These are phyloP conservation scores for Acanthurus lineatus DNA, from an alignment of 2,797 vertebrate genomes.

Conservation along the genomic window DNA sequence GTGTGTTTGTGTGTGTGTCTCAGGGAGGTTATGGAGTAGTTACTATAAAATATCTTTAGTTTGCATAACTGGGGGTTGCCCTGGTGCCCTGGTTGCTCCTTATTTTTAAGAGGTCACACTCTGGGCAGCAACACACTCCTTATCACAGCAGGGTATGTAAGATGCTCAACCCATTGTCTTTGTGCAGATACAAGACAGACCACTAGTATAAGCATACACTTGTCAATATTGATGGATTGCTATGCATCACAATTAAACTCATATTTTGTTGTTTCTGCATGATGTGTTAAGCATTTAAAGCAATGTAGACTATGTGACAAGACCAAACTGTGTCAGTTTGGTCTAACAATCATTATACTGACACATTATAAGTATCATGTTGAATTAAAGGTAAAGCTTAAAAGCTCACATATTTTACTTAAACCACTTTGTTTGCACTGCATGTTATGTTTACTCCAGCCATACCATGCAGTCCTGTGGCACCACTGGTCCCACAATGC, in stretches of 20 bases:
- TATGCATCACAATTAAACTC: neutral
- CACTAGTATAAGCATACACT: neutral
- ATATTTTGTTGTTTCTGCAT: neutral
- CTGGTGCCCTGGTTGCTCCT: conserved; percentile 10
- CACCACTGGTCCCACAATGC: conserved; percentile 6
- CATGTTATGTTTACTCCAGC: conserved; percentile 3
- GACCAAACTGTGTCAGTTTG: neutral
- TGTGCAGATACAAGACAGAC: conserved; percentile 10
- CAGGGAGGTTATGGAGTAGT: too few species aligned
- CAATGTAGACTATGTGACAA: too few species aligned
- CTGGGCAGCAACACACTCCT: too few species aligned
- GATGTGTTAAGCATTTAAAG: neutral
- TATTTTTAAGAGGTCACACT: neutral
- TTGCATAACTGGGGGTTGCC: conserved; percentile 43
- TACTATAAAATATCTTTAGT: conserved; percentile 27
- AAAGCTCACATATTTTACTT: neutral
- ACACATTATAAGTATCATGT: too few species aligned
- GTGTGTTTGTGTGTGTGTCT: neutral
- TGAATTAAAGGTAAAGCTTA: neutral
- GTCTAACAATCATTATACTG: too few species aligned
- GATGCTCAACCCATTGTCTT: conserved; percentile 14
- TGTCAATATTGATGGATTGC: neutral
- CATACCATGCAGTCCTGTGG: conserved; percentile 18
- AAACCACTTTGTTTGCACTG: neutral
- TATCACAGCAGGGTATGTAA: neutral